phyloP scores from a whole-genome alignment of 2,113 vertebrate species.

The Excalfactoria chinensis region DNA sequence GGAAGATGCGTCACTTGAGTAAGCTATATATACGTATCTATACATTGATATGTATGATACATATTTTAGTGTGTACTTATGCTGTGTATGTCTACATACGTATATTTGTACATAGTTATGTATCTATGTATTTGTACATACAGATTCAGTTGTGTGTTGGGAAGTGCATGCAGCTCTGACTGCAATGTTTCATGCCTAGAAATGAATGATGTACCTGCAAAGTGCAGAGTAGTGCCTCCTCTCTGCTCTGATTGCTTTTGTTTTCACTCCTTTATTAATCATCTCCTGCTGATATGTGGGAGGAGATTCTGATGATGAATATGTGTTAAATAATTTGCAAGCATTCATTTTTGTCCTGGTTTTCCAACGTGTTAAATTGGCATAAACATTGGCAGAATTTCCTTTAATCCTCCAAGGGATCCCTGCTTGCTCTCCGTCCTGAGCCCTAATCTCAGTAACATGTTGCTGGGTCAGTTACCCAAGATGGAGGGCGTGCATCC shows the following conservation, averaged over 20 bases:
- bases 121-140: background rate
- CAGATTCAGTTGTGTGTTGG: background rate
- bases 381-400: conserved; percentile 70
- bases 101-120: background rate
- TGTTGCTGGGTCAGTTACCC: conserved; percentile 43
- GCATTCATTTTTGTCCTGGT: conserved; percentile 35
- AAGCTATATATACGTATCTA: conserved; percentile 59
- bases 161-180: rapidly evolving
- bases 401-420: conserved; percentile 43
- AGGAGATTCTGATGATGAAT: conserved; percentile 52
- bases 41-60: background rate
- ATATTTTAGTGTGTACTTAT: background rate
- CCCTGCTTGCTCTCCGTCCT: conserved; percentile 20
- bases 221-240: background rate
- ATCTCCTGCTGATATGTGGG: conserved; percentile 26
- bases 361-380: conserved; percentile 48
- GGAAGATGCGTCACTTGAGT: conserved; percentile 42
- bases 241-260: conserved; percentile 35
- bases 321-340: conserved; percentile 66
- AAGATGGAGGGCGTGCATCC: background rate
- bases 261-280: conserved; percentile 55
- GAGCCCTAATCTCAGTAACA: conserved; percentile 45
- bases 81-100: background rate
- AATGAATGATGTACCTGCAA: background rate
- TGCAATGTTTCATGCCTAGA: background rate